These are phyloP conservation scores for Paradoxurus hermaphroditus DNA, from an alignment of 2,113 vertebrate genomes.

Conservation along the genomic window DNA sequence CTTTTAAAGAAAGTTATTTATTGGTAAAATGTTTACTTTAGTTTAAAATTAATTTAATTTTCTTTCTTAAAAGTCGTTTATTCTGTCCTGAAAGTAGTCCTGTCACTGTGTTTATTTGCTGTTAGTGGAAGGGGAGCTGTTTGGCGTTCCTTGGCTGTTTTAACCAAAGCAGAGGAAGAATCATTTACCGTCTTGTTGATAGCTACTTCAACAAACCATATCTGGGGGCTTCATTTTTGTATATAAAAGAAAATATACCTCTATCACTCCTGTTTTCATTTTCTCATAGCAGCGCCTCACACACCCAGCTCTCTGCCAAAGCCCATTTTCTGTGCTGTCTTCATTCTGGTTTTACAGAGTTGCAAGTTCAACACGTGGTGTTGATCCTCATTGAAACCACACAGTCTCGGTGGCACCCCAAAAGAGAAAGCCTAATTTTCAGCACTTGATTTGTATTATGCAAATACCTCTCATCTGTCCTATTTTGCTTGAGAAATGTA, in stretches of 20 bases:
- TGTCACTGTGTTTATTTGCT: constrained; percentile 45
- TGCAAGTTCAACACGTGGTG: background rate
- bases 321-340: background rate
- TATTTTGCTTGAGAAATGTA: constrained; percentile 1
- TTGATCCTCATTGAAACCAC: background rate
- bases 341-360: background rate
- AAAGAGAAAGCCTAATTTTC: constrained; percentile 16
- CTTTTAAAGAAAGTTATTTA: constrained; percentile 69
- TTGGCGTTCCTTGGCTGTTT: constrained; percentile 50
- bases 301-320: background rate
- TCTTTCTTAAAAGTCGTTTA: constrained; percentile 51
- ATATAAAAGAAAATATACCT: constrained; percentile 66
- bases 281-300: background rate
- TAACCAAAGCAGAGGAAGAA: constrained; percentile 70
- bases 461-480: background rate
- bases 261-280: constrained; percentile 55
- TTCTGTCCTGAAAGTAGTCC: constrained; percentile 47
- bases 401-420: background rate
- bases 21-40: constrained; percentile 67
- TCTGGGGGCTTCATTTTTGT: constrained; percentile 58
- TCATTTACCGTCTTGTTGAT: constrained; percentile 40
- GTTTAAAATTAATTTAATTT: constrained; percentile 64
- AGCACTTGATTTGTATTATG: background rate
- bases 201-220: constrained; percentile 49
- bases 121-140: background rate